Evolutionary conservation across 2,888 invertebrate genomes (phyloP), one percentile per base, ranked within the genome.

Genomic region (Cremastinae sp.): DNA sequence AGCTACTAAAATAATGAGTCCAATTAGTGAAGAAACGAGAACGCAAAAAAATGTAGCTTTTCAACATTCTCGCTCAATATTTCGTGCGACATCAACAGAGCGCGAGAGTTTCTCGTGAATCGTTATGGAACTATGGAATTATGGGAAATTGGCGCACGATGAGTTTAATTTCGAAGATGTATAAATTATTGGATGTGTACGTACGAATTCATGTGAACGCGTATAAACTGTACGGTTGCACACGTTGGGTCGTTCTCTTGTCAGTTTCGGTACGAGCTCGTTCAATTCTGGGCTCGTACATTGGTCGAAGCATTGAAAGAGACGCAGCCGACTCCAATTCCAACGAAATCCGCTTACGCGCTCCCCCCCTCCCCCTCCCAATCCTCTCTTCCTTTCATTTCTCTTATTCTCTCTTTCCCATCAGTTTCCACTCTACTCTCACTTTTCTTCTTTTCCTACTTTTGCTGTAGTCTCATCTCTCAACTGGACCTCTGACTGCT

Each of bases 261-360:
- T 47, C 36, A 16, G 47, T 36, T 53, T 36, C 18, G 34, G 47
- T 43, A 38, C 45, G 65, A 38, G 47, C 12, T 51, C 69, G 38
- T 70, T 58, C 51, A 3, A 58, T 64, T 51, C 59, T 41, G 49
- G 58, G 61, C 53, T 43, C 45, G 61, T 28, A 10, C 41, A 53
- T 59, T 80, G 80, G 81, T 84, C 85, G 84, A 86, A 84, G 83
- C 84, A 83, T 83, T 80, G 80, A 83, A 70, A 78, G 79, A 79
- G 78, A 38, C 51, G 28, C 34, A 58, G 64, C 65, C 83, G 82
- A 84, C 85, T 85, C 82, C 85, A 87, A 87, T 87, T 87, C 84
- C 84, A 81, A 83, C 82, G 84, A 86, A 87, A 87, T 87, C 86
- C 84, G 86, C 86, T 87, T 86, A 86, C 81, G 81, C 81, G 80